Percentiles rank a stretch among this genome's conserved stretches.
Conservation (phyloP, 2,888 invertebrate species). For the Hydrotaea cyrtoneurina region DNA sequence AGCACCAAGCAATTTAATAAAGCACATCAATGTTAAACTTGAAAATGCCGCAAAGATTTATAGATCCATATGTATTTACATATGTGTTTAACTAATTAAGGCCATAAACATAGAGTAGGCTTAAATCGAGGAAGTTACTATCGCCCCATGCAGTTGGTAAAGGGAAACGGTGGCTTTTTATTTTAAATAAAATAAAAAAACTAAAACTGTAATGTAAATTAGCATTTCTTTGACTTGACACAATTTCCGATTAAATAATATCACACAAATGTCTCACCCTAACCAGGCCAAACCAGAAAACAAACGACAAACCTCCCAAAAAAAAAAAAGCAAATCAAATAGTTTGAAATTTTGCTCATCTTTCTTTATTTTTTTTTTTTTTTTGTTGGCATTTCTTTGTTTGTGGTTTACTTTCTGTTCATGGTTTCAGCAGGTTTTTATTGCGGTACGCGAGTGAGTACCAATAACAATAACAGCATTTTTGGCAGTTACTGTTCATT, state of each 20-base stretch:
- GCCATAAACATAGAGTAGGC: constrained; percentile 1
- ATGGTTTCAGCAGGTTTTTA: not conserved
- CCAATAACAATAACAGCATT: not conserved
- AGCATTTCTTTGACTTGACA: constrained; percentile 31
- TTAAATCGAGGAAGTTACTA: constrained; percentile 29
- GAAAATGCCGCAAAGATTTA: not conserved
- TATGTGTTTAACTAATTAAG: not conserved
- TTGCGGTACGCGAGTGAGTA: too few relatives aligned
- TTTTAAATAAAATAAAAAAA: too few relatives aligned
- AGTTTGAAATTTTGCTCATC: constrained; percentile 3
- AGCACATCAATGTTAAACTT: not conserved
- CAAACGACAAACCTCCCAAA: too few relatives aligned
- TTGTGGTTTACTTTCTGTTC: constrained; percentile 10
- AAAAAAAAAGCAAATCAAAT: too few relatives aligned
- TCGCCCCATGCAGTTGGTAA: too few relatives aligned
- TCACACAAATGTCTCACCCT: not conserved
- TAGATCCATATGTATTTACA: too few relatives aligned
- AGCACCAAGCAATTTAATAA: not conserved
- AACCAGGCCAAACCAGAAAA: not conserved
- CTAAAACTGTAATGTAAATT: too few relatives aligned
- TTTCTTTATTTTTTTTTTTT: not conserved
- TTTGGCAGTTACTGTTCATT: constrained; percentile 7
- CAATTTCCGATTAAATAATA: constrained; percentile 49
- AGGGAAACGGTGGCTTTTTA: too few relatives aligned
- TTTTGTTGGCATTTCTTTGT: not conserved